These are phyloP conservation scores for Catocala sponsa DNA, from an alignment of 2,888 invertebrate species.

Conservation along the genomic window DNA sequence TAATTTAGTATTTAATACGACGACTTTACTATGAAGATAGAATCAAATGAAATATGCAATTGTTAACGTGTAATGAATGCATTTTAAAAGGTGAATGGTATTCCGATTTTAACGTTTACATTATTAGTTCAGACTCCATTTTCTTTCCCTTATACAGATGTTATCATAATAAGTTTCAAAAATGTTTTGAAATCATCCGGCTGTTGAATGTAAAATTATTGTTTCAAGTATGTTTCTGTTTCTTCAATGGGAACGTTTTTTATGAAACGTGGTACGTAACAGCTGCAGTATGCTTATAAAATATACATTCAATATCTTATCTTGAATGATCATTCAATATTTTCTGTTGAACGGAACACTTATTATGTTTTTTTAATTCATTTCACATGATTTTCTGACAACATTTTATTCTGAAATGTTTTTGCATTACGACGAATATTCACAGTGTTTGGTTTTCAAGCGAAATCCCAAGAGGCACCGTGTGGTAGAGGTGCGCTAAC, in stretches of 20 bases:
- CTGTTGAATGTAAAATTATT: conserved; percentile 61
- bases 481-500: conserved; percentile 12
- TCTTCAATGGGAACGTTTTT: conserved; percentile 37
- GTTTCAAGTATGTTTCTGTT: conserved; percentile 54
- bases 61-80: conserved; percentile 7
- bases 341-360: conserved; percentile 29
- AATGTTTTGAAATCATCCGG: conserved; percentile 68
- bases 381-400: conserved; percentile 18
- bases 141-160: conserved; percentile 57
- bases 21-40: conserved; percentile 1
- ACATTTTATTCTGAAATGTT: conserved; percentile 1
- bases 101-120: conserved; percentile 36
- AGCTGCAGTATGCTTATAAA: conserved; percentile 31
- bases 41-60: conserved; percentile 10
- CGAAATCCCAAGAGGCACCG: conserved; percentile 7
- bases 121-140: conserved; percentile 58
- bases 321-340: conserved; percentile 28
- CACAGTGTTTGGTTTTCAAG: conserved; percentile 12
- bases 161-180: conserved; percentile 67
- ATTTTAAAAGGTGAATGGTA: conserved; percentile 18
- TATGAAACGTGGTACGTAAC: conserved; percentile 13
- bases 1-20: not conserved
- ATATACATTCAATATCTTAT: conserved; percentile 36
- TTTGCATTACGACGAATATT: conserved; percentile 1
- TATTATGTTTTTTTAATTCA: conserved; percentile 45